Base-by-base conservation (phyloP, 2,797 vertebrate genomes). In the Girardinus metallicus region DNA sequence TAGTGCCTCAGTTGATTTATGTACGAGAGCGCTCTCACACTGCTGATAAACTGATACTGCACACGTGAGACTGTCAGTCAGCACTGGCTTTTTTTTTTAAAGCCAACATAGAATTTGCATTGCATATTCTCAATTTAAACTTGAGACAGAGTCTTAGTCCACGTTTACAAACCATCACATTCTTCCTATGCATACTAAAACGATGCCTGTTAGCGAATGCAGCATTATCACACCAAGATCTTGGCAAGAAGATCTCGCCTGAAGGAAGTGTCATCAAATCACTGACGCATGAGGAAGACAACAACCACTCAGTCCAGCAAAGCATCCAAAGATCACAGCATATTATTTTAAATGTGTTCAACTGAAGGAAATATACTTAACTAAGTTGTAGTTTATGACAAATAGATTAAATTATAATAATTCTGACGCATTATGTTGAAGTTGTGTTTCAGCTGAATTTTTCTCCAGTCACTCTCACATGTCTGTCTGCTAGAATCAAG, bases 221-320 rank as follows among this genome's bases (percentile, higher is more conserved):
- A 47, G 29, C 39, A n/a, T 44, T 57, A 90, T 89, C 79, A 55
- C 86, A 71, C 36, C 55, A 12, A 74, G 60, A 64, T 12, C 23
- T 82, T 5, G 78, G 9, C 71, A 10, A n/a, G n/a, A n/a, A n/a
- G n/a, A 75, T 81, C 68, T 73, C 72, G 26, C 80, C 79, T 74
- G n/a, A 77, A 81, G 78, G 77, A 81, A 68, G 79, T 82, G 85
- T 87, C 80, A 47, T 26, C 53, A 43, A 72, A 76, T 41, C 78
- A 26, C 18, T 49, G 78, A 87, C n/a, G 62, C 80, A 36, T 79
- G 78, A 87, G 1, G 34, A 18, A 41, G 15, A 77, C 6, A 51
- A 43, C 78, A 34, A n/a, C 29, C 15, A 26, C 62, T 21, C 29
- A 71, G 62, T 9, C 23, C 36, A 16, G 60, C 73, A 0, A 71